Evolutionary conservation across 2,113 vertebrate genomes (phyloP), one percentile per base, ranked within the genome.

Genomic region (Pagrus major): DNA sequence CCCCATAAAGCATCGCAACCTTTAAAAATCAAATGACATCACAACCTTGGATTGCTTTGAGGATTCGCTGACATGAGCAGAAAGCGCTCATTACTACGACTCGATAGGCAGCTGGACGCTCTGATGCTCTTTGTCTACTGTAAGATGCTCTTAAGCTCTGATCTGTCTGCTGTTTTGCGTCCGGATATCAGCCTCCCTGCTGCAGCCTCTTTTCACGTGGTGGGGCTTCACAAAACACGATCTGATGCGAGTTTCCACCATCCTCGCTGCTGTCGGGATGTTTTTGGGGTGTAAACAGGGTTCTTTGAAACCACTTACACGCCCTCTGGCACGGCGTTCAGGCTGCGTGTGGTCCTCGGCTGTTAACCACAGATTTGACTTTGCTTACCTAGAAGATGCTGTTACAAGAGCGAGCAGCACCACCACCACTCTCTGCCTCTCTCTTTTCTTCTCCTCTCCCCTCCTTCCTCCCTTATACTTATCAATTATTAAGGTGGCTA

Each of bases 401-500:
- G 91, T 92, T 93, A 91, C 91, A 94, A 80, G 84, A 47, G 76
- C 86, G 89, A 65, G 81, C 89, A n/a, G n/a, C n/a, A n/a, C n/a
- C n/a, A n/a, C n/a, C 66, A 71, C 73, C 76, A 21, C 85, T 84
- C 83, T 86, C 87, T 78, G 76, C 75, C 37, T 81, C 80, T 60
- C 66, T 84, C 88, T 77, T n/a, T 76, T 78, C 83, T 83, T 75
- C 64, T 75, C 69, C n/a, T 75, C 84, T 78, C 27, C 64, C 84
- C 84, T 86, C 73, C 67, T 46, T 91, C n/a, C 90, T 93, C 85
- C 88, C 90, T 88, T 88, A 74, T 88, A 87, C 94, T 94, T 94
- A 95, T 95, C 93, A 95, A 95, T 95, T 95, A 95, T 95, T 95
- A 95, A 95, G 91, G 92, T 90, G 31, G 39, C 68, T 93, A 95